These are phyloP conservation scores for Sipunculus nudus DNA, from an alignment of 2,888 invertebrate species.

Conservation along the genomic window DNA sequence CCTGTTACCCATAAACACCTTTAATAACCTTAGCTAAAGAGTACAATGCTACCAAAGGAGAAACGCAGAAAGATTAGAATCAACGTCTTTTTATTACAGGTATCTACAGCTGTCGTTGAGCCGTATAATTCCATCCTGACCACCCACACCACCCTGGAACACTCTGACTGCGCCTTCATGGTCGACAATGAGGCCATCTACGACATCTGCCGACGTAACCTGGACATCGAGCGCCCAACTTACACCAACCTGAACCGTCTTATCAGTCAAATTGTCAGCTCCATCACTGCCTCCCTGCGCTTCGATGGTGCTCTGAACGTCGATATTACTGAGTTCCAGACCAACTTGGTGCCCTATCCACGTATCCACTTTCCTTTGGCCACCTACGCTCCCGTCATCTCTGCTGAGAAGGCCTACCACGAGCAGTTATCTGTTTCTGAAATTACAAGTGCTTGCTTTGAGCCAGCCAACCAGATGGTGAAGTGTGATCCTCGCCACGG, in stretches of 20 bases:
- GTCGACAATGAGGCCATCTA: slow-evolving; percentile 82
- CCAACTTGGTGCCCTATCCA: slow-evolving; percentile 58
- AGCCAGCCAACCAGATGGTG: slow-evolving; percentile 76
- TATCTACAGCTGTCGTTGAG: slow-evolving; percentile 93
- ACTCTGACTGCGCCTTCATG: too few relatives aligned
- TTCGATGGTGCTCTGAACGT: too few relatives aligned
- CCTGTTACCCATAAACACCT: too few relatives aligned
- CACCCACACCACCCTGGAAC: too few relatives aligned
- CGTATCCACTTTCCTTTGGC: slow-evolving; percentile 76
- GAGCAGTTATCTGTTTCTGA: slow-evolving; percentile 71
- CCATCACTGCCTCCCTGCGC: slow-evolving; percentile 67
- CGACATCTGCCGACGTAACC: slow-evolving; percentile 75
- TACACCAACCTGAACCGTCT: slow-evolving; percentile 91
- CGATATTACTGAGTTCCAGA: slow-evolving; percentile 69
- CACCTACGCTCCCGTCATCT: slow-evolving; percentile 83
- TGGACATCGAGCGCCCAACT: slow-evolving; percentile 85
- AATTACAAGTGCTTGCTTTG: slow-evolving; percentile 90
- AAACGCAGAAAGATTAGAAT: too few relatives aligned
- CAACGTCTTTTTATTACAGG: too few relatives aligned
- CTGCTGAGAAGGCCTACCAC: slow-evolving; percentile 48
- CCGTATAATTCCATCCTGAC: slow-evolving; percentile 96
- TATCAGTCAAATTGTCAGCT: slow-evolving; percentile 82
- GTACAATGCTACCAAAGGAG: too few relatives aligned
- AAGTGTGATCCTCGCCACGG: slow-evolving; percentile 64
- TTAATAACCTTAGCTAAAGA: too few relatives aligned